Percentiles rank a stretch among this genome's conserved stretches.
phyloP scores from a whole-genome alignment of 2,888 invertebrate species.

The Yponomeuta evonymella region DNA sequence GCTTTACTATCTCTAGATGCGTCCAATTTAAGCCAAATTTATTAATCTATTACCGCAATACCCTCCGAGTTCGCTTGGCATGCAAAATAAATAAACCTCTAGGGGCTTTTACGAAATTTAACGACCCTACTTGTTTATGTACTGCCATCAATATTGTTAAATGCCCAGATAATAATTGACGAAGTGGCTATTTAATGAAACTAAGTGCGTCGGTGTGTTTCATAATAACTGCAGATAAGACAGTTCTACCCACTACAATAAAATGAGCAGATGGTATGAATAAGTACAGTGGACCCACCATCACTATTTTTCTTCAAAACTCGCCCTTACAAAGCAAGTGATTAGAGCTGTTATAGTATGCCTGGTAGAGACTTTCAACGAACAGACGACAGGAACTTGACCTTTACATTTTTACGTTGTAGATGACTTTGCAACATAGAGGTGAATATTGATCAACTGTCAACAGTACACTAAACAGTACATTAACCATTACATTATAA shows the following conservation, averaged over 20 bases:
- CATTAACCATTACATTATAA: no score
- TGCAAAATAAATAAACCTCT: slow-evolving; percentile 4
- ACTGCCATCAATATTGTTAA: slow-evolving; percentile 12
- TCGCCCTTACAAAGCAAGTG: no score
- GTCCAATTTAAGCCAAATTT: background rate
- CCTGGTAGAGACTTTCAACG: no score
- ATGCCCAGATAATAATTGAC: slow-evolving; percentile 12
- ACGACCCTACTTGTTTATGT: slow-evolving; percentile 5
- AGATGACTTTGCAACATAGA: no score
- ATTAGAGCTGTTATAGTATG: no score
- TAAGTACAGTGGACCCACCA: no score
- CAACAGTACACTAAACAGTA: no score
- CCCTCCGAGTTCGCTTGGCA: background rate
- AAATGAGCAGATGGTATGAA: background rate
- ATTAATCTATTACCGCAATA: background rate
- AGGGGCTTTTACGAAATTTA: slow-evolving; percentile 4
- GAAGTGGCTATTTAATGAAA: slow-evolving; percentile 9
- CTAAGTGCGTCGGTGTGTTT: slow-evolving; percentile 1
- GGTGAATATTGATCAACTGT: no score
- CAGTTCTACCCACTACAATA: background rate
- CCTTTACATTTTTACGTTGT: no score
- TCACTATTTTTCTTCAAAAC: no score
- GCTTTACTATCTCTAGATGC: background rate
- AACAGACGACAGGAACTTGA: no score
- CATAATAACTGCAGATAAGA: slow-evolving; percentile 10